phyloP scores from a whole-genome alignment of 2,888 invertebrate species.

The Serripes groenlandicus region DNA sequence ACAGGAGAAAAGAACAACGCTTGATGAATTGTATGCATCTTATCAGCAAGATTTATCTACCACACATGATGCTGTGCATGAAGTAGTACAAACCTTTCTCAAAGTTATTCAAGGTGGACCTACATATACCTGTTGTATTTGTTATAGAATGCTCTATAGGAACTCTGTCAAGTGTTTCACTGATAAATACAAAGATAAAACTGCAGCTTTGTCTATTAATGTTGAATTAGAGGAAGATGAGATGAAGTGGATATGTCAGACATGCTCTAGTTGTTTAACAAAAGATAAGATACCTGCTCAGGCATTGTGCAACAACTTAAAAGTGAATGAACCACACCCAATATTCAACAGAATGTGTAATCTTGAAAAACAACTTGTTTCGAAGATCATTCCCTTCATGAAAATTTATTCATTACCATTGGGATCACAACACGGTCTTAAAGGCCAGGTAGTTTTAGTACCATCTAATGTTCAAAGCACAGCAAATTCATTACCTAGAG shows the following conservation, averaged over 20 bases:
- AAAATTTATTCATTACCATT: slow-evolving; percentile 64
- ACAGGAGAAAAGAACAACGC: neutral
- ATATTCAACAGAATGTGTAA: slow-evolving; percentile 45
- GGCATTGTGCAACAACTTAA: slow-evolving; percentile 15
- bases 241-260: slow-evolving; percentile 17
- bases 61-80: slow-evolving; percentile 13
- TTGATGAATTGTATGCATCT: neutral
- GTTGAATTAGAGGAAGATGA: slow-evolving; percentile 1
- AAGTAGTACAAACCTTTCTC: slow-evolving; percentile 14
- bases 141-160: slow-evolving; percentile 32
- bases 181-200: slow-evolving; percentile 21
- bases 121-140: slow-evolving; percentile 23
- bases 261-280: neutral
- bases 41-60: slow-evolving; percentile 13
- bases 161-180: slow-evolving; percentile 8
- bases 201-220: neutral
- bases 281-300: slow-evolving; percentile 10
- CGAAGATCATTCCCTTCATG: slow-evolving; percentile 65
- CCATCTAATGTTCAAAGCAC: slow-evolving; percentile 46
- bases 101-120: slow-evolving; percentile 18
- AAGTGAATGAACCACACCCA: neutral
- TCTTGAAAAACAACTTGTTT: slow-evolving; percentile 65
- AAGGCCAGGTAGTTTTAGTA: slow-evolving; percentile 69
- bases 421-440: slow-evolving; percentile 63
- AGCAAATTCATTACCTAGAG: neutral